A percentile compares a stretch with the other conserved stretches of the same genome.
Evolutionary conservation across 2,888 invertebrate species (phyloP).

Genomic region (Drosophila siamana): DNA sequence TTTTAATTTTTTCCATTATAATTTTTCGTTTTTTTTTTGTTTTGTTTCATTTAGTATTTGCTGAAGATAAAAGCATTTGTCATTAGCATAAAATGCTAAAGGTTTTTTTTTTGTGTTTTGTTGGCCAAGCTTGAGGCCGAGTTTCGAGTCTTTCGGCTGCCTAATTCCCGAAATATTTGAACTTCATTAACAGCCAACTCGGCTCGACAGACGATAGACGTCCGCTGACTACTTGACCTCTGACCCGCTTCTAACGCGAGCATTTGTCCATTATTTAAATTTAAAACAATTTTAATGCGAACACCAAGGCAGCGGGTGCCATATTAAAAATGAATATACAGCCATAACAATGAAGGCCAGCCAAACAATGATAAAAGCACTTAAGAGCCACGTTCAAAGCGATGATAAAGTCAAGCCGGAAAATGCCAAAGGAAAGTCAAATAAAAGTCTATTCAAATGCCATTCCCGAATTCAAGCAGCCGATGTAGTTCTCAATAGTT

Average conservation of each 20-base stretch:
- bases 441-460: conserved; percentile 33
- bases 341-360: conserved; percentile 19
- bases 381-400: conserved; percentile 15
- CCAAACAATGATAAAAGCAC: conserved; percentile 18
- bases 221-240: conserved; percentile 35
- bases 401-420: too few relatives aligned
- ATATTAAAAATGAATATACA: conserved; percentile 34
- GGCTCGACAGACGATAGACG: conserved; percentile 4
- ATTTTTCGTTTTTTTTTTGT: conserved; percentile 20
- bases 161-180: conserved; percentile 70
- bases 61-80: conserved; percentile 78
- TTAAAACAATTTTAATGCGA: conserved; percentile 65
- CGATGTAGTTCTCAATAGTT: conserved; percentile 8
- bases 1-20: conserved; percentile 57
- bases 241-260: conserved; percentile 42
- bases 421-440: conserved; percentile 12
- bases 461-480: conserved; percentile 11
- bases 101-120: too few relatives aligned
- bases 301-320: conserved; percentile 6
- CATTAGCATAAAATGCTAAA: conserved; percentile 76
- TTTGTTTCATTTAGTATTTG: conserved; percentile 46
- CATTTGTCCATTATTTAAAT: conserved; percentile 69
- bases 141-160: conserved; percentile 35
- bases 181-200: conserved; percentile 66
- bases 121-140: conserved; percentile 33